phyloP scores from a whole-genome alignment of 2,113 vertebrate species.

The Equus przewalskii region DNA sequence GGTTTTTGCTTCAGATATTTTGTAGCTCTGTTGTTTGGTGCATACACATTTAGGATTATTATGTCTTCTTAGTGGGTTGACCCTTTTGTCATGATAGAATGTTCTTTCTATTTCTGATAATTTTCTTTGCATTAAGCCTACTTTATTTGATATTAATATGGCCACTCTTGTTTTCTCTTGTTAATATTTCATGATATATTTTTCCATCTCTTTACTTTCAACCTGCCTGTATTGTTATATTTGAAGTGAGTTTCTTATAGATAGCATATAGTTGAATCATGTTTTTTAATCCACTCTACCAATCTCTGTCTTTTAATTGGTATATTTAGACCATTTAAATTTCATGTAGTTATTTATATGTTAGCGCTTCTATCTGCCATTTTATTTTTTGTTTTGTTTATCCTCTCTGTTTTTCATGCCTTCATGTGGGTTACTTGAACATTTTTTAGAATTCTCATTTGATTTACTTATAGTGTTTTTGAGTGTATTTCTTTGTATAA shows the following conservation, averaged over 20 bases:
- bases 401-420: neutral
- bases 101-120: neutral
- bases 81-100: neutral
- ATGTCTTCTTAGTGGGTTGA: neutral
- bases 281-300: neutral
- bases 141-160: neutral
- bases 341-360: neutral
- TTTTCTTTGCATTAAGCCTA: neutral
- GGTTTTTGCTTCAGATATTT: neutral
- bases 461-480: no score
- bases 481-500: no score
- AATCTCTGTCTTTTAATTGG: no score
- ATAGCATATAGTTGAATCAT: neutral
- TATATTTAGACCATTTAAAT: no score
- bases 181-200: neutral
- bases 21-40: neutral
- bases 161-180: neutral
- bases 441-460: neutral
- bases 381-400: neutral
- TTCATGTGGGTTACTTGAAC: neutral
- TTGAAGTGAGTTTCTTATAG: neutral
- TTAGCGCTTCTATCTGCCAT: neutral
- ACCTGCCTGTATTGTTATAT: neutral
- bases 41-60: neutral
- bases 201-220: neutral